Percentiles rank a stretch among this genome's conserved stretches.
These are phyloP conservation scores for Rhinolophus ferrumequinum DNA, from an alignment of 2,113 vertebrate species.

Conservation along the genomic window DNA sequence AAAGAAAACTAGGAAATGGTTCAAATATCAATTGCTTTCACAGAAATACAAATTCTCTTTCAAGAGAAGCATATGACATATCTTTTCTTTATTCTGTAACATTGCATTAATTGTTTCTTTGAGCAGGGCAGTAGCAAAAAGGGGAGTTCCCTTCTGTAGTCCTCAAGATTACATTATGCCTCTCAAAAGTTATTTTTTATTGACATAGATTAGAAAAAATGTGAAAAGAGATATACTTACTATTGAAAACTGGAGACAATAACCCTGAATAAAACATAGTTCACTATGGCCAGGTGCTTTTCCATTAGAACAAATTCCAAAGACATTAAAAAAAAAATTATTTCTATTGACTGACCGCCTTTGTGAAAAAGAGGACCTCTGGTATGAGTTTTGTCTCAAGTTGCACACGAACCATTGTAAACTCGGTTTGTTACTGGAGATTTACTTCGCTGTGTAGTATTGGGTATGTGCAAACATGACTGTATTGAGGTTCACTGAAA, in stretches of 20 bases:
- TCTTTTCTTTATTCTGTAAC: constrained; percentile 16
- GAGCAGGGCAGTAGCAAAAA: background rate
- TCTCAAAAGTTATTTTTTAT: constrained; percentile 28
- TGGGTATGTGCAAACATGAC: background rate
- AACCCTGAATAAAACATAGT: background rate
- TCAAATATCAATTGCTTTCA: constrained; percentile 82
- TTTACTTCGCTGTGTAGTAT: background rate
- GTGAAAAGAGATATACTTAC: constrained; percentile 6
- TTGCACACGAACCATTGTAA: background rate
- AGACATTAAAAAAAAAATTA: constrained; percentile 22
- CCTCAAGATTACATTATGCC: background rate
- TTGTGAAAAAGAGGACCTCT: background rate
- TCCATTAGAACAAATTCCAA: constrained; percentile 7
- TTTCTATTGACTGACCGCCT: background rate
- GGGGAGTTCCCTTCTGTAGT: background rate
- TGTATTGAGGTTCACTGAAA: background rate
- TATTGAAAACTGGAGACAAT: background rate
- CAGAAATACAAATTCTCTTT: constrained; percentile 75
- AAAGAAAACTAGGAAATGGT: constrained; percentile 81
- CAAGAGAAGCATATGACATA: constrained; percentile 71
- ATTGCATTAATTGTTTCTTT: background rate
- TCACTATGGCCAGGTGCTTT: background rate
- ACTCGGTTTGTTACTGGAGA: background rate
- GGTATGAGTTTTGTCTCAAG: background rate
- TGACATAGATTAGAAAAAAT: background rate